These are phyloP conservation scores for Drosophila carrolli DNA, from an alignment of 1,140 invertebrate species.

Conservation along the genomic window DNA sequence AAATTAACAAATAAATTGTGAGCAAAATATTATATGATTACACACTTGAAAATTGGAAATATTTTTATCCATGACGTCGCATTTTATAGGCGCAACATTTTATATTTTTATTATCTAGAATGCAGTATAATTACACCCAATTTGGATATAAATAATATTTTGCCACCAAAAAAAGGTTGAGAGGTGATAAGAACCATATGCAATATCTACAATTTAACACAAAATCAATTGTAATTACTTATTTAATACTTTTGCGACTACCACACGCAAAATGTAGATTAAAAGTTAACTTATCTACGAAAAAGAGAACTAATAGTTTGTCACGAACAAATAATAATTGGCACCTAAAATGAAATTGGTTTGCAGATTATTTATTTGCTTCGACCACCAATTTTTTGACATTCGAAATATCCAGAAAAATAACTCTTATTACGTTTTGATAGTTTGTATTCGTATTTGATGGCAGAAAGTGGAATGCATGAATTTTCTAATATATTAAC, in stretches of 20 bases:
- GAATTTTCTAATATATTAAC: no score
- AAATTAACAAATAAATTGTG: slow-evolving; percentile 5
- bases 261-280: slow-evolving; percentile 62
- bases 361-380: neutral
- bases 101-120: slow-evolving; percentile 12
- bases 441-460: no score
- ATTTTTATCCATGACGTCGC: neutral
- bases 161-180: neutral
- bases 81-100: slow-evolving; percentile 1
- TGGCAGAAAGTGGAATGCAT: no score
- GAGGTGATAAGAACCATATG: neutral
- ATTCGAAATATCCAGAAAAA: no score
- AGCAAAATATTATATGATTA: slow-evolving; percentile 34
- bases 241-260: neutral
- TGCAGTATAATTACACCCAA: slow-evolving; percentile 32
- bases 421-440: no score
- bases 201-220: neutral
- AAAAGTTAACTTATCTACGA: slow-evolving; percentile 1
- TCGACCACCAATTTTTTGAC: no score
- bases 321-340: slow-evolving; percentile 9
- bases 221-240: neutral
- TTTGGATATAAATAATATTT: neutral
- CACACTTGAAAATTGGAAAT: slow-evolving; percentile 28
- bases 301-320: slow-evolving; percentile 1
- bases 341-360: neutral